Evolutionary conservation across 2,797 vertebrate genomes (phyloP).

Genomic region (Cyprinella venusta): DNA sequence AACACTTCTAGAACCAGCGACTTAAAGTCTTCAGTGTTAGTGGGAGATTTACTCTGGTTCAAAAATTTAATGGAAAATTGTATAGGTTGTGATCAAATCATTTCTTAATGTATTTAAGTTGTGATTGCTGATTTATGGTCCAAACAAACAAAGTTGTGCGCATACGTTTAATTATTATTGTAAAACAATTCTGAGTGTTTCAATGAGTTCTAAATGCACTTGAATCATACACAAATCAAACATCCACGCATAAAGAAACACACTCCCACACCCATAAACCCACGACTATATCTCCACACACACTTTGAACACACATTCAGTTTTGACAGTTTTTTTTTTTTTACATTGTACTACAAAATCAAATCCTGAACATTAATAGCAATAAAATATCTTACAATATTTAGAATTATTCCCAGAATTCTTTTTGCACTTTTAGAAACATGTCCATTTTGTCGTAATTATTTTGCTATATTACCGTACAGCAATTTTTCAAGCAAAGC

Average conservation of each 20-base stretch:
- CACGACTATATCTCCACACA: slow-evolving; percentile 12
- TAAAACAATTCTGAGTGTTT: slow-evolving; percentile 70
- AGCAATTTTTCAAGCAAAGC: slow-evolving; percentile 27
- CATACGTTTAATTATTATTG: slow-evolving; percentile 72
- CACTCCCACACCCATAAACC: slow-evolving; percentile 38
- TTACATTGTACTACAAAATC: slow-evolving; percentile 61
- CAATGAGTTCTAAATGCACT: slow-evolving; percentile 63
- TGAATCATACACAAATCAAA: slow-evolving; percentile 69
- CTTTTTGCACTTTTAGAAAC: slow-evolving; percentile 27
- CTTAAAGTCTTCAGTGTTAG: no score
- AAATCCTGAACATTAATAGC: slow-evolving; percentile 66
- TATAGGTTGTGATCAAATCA: no score
- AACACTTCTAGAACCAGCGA: no score
- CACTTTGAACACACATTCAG: slow-evolving; percentile 57
- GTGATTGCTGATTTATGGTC: not conserved
- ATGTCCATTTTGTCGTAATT: slow-evolving; percentile 48
- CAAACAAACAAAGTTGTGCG: slow-evolving; percentile 15
- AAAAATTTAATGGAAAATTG: no score
- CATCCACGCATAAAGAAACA: slow-evolving; percentile 27
- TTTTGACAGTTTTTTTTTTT: slow-evolving; percentile 48
- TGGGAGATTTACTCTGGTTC: no score
- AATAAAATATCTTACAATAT: slow-evolving; percentile 76
- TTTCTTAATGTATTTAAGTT: no score
- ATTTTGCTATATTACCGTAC: slow-evolving; percentile 21
- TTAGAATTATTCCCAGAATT: slow-evolving; percentile 61